Percentiles rank a stretch among this genome's conserved stretches.
phyloP scores from a whole-genome alignment of 2,113 vertebrate species.

The Indri indri region DNA sequence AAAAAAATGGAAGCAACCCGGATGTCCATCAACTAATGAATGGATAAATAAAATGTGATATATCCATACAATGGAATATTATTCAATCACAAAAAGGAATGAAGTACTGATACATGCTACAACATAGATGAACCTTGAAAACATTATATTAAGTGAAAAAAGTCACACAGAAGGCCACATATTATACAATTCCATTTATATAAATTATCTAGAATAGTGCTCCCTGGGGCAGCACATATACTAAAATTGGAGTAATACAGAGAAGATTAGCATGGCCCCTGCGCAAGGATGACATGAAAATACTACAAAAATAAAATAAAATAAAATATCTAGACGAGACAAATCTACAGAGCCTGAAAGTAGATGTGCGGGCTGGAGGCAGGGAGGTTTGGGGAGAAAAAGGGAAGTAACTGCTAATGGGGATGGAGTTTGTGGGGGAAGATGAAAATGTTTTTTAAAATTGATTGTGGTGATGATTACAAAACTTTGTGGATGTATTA shows the following conservation, averaged over 20 bases:
- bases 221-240: too few relatives aligned
- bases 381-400: neutral
- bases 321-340: neutral
- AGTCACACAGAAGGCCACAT: neutral
- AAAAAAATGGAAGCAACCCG: neutral
- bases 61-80: neutral
- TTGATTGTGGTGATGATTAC: neutral
- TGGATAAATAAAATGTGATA: neutral
- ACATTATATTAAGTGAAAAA: neutral
- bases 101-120: neutral
- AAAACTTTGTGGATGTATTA: neutral
- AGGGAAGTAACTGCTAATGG: neutral
- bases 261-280: too few relatives aligned
- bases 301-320: too few relatives aligned
- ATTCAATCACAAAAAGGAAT: neutral
- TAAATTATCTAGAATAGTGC: neutral
- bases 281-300: too few relatives aligned
- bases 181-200: neutral
- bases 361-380: neutral
- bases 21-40: neutral
- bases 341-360: neutral
- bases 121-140: neutral
- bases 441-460: neutral
- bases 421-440: neutral
- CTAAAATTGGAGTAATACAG: too few relatives aligned